A percentile compares a stretch with the other conserved stretches of the same genome.
Evolutionary conservation across 2,797 vertebrate species (phyloP).

Genomic region (Hipposideros larvatus): DNA sequence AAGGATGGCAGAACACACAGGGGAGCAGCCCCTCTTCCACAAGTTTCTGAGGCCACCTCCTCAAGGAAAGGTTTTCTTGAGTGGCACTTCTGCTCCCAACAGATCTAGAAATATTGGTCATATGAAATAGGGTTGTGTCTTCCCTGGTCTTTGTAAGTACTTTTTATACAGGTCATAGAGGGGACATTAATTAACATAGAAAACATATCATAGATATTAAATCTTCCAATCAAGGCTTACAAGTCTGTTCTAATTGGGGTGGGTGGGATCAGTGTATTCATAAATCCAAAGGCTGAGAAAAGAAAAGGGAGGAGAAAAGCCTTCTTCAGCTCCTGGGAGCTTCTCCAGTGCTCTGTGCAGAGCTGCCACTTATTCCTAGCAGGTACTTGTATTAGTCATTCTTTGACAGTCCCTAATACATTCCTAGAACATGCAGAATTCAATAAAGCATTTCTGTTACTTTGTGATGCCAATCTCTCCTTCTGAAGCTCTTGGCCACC

Average conservation of each 20-base stretch:
- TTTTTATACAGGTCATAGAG: background rate
- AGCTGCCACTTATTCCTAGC: background rate
- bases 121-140: background rate
- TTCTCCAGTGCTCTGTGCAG: background rate
- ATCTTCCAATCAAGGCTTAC: conserved; percentile 40
- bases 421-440: background rate
- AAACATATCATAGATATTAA: conserved; percentile 21
- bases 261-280: background rate
- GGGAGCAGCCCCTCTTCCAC: background rate
- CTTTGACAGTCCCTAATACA: background rate
- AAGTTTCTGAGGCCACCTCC: background rate
- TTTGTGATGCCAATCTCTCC: background rate
- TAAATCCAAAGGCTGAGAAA: conserved; percentile 9
- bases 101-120: conserved; percentile 24
- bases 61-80: background rate
- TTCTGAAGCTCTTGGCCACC: background rate
- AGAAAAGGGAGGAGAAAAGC: background rate
- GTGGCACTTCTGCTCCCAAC: background rate
- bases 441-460: background rate
- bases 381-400: background rate
- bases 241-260: background rate
- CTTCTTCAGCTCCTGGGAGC: background rate
- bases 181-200: conserved; percentile 24
- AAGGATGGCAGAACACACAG: background rate
- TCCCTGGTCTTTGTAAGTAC: background rate